Percentiles rank a stretch among this genome's conserved stretches.
phyloP scores from a whole-genome alignment of 2,113 vertebrate genomes.

The Callocephalon fimbriatum region DNA sequence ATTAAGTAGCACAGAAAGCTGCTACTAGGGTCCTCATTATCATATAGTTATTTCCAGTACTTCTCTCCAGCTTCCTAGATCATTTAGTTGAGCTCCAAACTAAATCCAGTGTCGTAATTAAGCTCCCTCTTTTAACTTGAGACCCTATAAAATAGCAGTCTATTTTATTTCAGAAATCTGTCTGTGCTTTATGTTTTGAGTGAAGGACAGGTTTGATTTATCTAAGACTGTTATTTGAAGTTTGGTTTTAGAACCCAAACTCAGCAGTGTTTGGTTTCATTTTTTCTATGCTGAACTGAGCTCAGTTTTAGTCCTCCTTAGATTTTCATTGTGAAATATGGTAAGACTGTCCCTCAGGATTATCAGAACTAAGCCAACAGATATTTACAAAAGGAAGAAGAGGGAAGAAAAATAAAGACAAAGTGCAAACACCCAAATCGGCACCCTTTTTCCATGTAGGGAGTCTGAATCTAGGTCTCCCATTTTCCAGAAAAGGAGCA shows the following conservation, averaged over 20 bases:
- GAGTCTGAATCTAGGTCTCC: neutral
- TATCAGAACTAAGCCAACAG: neutral
- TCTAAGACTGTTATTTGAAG: neutral
- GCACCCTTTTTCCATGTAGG: neutral
- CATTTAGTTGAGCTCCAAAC: slow-evolving; percentile 26
- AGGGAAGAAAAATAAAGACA: neutral
- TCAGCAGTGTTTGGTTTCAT: neutral
- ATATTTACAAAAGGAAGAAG: neutral
- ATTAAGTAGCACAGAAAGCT: slow-evolving; percentile 44
- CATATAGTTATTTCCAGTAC: slow-evolving; percentile 5
- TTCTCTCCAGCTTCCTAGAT: slow-evolving; percentile 24
- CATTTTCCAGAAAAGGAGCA: neutral
- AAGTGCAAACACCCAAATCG: neutral
- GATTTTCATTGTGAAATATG: neutral
- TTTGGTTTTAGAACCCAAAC: neutral
- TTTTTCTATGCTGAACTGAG: neutral
- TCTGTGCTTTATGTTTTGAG: neutral
- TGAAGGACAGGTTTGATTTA: neutral
- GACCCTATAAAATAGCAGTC: neutral
- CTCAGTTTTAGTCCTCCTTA: neutral
- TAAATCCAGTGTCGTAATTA: slow-evolving; percentile 38
- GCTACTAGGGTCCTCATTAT: slow-evolving; percentile 28
- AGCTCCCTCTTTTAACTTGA: slow-evolving; percentile 27
- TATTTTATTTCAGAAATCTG: slow-evolving; percentile 30
- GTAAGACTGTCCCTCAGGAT: neutral